Conservation (phyloP, 2,888 invertebrate genomes). For the Drosophila subsilvestris region DNA sequence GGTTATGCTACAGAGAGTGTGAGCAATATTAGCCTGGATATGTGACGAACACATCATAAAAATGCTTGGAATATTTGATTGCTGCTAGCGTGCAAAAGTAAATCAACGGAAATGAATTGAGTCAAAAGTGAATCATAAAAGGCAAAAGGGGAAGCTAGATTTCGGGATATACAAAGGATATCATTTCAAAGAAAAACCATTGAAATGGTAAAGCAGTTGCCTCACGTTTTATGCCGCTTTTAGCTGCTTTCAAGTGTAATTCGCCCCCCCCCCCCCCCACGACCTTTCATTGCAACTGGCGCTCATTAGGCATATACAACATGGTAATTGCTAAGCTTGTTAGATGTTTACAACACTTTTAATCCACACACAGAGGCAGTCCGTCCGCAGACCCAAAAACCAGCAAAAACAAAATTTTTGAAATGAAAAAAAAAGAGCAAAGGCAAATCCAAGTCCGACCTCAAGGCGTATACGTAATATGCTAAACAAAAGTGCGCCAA, state of each 20-base stretch:
- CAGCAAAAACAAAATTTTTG: slow-evolving; percentile 1
- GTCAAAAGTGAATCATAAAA: slow-evolving; percentile 11
- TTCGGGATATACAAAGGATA: neutral
- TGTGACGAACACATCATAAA: slow-evolving; percentile 7
- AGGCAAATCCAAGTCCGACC: slow-evolving; percentile 12
- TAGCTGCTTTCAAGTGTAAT: neutral
- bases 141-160: neutral
- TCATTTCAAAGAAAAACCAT: neutral
- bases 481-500: slow-evolving; percentile 79
- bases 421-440: slow-evolving; percentile 4
- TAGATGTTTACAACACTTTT: slow-evolving; percentile 63
- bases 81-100: slow-evolving; percentile 8
- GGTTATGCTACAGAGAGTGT: neutral
- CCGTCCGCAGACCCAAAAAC: slow-evolving; percentile 13
- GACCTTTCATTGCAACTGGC: slow-evolving; percentile 9
- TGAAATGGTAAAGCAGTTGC: too few relatives aligned
- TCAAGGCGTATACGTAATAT: slow-evolving; percentile 51
- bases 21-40: slow-evolving; percentile 32
- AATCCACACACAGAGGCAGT: slow-evolving; percentile 21
- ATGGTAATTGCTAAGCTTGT: slow-evolving; percentile 76
- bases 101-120: slow-evolving; percentile 29
- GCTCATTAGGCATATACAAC: slow-evolving; percentile 29
- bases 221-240: neutral
- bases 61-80: slow-evolving; percentile 32
- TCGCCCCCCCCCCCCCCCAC: too few relatives aligned